phyloP scores from a whole-genome alignment of 2,797 vertebrate genomes.

The Phoxinus dragarum region DNA sequence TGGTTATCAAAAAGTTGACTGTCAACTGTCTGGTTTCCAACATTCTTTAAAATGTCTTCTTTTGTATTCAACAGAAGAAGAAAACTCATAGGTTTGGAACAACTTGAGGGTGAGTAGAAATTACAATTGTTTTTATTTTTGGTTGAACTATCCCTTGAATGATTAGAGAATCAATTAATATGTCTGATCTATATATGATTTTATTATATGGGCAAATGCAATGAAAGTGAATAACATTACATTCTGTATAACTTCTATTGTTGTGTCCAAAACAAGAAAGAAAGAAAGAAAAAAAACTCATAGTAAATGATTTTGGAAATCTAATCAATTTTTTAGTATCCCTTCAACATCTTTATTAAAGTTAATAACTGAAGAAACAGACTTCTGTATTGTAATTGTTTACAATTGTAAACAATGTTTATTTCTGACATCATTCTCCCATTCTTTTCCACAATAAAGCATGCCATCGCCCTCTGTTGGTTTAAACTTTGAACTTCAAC shows the following conservation, averaged over 20 bases:
- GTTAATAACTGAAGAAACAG: not conserved
- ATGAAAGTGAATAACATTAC: not conserved
- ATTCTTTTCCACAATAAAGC: conserved; percentile 19
- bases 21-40: no score
- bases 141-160: no score
- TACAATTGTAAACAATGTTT: conserved; percentile 28
- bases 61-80: no score
- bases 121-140: no score
- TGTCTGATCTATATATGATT: not conserved
- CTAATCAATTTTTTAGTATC: not conserved
- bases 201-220: not conserved
- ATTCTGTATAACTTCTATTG: not conserved
- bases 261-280: not conserved
- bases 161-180: not conserved
- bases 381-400: not conserved
- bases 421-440: not conserved
- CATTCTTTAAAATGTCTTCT: no score
- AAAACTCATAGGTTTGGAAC: no score
- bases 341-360: not conserved
- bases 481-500: not conserved
- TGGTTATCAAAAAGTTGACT: no score
- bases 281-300: not conserved
- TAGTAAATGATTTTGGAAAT: not conserved
- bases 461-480: conserved; percentile 73
- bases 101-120: no score